Percentiles rank a stretch among this genome's conserved stretches.
These are phyloP conservation scores for Artibeus lituratus DNA, from an alignment of 2,797 vertebrate genomes.

Conservation along the genomic window DNA sequence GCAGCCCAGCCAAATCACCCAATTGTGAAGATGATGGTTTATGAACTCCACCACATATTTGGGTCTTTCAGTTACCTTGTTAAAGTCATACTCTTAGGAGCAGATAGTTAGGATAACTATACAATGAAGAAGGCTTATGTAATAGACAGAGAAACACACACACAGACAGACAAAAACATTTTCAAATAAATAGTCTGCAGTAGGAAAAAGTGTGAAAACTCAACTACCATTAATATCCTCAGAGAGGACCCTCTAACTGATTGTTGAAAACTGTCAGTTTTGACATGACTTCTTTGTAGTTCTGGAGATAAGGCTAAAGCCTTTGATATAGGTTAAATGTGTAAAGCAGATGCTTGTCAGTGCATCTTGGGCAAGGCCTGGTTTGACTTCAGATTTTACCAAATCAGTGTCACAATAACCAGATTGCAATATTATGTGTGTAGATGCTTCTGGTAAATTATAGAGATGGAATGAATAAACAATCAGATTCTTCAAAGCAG, in stretches of 20 bases:
- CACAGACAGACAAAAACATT: neutral
- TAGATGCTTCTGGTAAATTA: neutral
- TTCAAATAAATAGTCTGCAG: neutral
- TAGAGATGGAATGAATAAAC: neutral
- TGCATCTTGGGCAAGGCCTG: neutral
- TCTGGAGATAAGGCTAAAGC: neutral
- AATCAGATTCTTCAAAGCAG: neutral
- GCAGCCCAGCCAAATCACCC: neutral
- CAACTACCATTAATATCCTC: neutral
- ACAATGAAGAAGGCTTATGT: neutral
- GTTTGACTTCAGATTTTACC: slow-evolving; percentile 35
- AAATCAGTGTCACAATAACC: neutral
- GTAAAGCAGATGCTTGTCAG: neutral
- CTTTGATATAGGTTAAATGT: neutral
- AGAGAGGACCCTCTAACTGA: neutral
- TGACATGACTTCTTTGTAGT: neutral
- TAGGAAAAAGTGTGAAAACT: neutral
- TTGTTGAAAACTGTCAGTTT: neutral
- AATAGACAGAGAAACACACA: neutral
- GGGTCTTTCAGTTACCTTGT: neutral
- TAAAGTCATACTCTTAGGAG: neutral
- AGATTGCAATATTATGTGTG: neutral
- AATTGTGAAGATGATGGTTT: neutral
- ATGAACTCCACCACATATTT: neutral
- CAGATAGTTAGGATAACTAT: neutral